Percentiles rank a stretch among this genome's conserved stretches.
Conservation (phyloP, 2,888 invertebrate genomes). For the Drosophila nr. perissopoda region DNA sequence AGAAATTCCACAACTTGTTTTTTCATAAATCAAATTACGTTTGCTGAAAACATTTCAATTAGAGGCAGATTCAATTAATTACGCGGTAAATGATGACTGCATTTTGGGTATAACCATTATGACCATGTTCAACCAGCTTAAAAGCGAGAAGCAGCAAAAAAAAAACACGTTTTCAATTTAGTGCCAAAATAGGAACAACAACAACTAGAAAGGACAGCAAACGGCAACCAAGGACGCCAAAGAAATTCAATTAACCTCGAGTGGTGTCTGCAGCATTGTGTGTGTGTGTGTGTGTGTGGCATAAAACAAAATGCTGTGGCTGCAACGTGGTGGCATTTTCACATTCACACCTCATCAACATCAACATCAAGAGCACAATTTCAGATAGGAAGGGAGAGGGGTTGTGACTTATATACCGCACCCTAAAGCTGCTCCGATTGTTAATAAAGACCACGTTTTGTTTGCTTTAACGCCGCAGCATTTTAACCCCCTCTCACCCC, state of each 20-base stretch:
- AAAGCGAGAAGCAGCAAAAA: conserved; percentile 54
- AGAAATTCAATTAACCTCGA: conserved; percentile 85
- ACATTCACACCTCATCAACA: conserved; percentile 82
- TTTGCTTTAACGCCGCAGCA: conserved; percentile 55
- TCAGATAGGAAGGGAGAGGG: background rate
- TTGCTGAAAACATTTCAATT: conserved; percentile 77
- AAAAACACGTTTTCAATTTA: conserved; percentile 70
- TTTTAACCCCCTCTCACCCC: conserved; percentile 42
- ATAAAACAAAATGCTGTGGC: conserved; percentile 68
- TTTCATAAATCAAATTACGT: conserved; percentile 24
- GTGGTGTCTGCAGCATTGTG: conserved; percentile 69
- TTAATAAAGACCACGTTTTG: conserved; percentile 61
- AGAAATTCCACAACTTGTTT: background rate
- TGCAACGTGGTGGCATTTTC: conserved; percentile 73
- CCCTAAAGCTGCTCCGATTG: conserved; percentile 28
- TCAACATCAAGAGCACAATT: conserved; percentile 43
- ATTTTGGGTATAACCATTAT: conserved; percentile 48
- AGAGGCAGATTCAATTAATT: conserved; percentile 81
- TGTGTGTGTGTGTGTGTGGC: conserved; percentile 26
- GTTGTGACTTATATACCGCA: conserved; percentile 39
- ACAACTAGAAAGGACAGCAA: conserved; percentile 20
- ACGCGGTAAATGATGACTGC: conserved; percentile 57
- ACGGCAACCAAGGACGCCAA: conserved; percentile 49
- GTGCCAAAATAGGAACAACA: conserved; percentile 18
- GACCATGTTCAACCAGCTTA: conserved; percentile 63